Conservation (phyloP, 2,888 invertebrate genomes). For the Tupiocoris notatus region DNA sequence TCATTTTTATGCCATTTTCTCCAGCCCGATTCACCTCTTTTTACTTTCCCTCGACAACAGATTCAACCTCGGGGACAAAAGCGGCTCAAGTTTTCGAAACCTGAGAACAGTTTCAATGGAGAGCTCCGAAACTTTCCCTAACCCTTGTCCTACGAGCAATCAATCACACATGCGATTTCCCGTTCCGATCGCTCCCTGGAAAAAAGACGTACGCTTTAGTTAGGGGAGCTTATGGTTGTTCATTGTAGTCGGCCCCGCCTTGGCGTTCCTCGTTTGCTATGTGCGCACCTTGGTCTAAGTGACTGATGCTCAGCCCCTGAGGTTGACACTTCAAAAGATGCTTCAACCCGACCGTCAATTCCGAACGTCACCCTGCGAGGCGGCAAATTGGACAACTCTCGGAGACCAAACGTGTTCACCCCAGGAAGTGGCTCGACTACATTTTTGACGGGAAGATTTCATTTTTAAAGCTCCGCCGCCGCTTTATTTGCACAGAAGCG, state of each 20-base stretch:
- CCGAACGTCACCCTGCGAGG: slow-evolving; percentile 20
- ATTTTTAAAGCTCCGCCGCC: no score
- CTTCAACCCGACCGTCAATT: slow-evolving; percentile 37
- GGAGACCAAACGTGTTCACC: not conserved
- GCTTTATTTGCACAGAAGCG: no score
- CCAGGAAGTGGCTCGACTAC: not conserved
- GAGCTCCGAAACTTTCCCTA: not conserved
- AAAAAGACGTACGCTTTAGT: slow-evolving; percentile 40
- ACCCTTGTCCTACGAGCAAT: slow-evolving; percentile 9
- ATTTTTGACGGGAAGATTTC: not conserved
- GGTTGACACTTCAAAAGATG: slow-evolving; percentile 38
- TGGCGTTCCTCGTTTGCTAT: not conserved
- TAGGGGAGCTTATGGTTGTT: slow-evolving; percentile 40
- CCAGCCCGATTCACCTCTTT: no score
- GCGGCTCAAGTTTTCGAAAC: not conserved
- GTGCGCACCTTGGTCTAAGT: slow-evolving; percentile 29
- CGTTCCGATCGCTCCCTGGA: not conserved
- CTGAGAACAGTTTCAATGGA: slow-evolving; percentile 33
- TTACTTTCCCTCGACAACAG: no score
- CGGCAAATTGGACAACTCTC: slow-evolving; percentile 38
- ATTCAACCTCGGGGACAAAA: no score
- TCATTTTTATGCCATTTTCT: no score
- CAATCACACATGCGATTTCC: slow-evolving; percentile 39
- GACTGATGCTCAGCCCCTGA: slow-evolving; percentile 37
- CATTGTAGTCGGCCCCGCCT: slow-evolving; percentile 17